Evolutionary conservation across 2,888 invertebrate species (phyloP), one percentile per base, ranked within the genome.

Genomic region (Nymphalis urticae): DNA sequence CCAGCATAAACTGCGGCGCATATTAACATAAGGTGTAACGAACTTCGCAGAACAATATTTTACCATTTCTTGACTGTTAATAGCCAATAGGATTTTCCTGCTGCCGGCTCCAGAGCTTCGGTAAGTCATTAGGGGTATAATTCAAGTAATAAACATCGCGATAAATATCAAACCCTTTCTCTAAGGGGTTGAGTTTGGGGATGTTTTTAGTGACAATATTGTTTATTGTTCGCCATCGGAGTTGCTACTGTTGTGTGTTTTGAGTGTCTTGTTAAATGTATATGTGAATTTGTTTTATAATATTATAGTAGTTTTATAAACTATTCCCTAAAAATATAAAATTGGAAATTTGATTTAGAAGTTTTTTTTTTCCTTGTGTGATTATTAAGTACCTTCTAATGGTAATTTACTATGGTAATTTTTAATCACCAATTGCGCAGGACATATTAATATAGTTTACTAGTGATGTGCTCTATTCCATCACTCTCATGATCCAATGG

Each of bases 121-220:
- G 87, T 88, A 90, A 91, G 90, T 92, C 92, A 92, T 92, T 92
- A 92, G 85, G 87, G 86, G 89, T 85, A 92, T 92, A 92, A 92
- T 92, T 92, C 90, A 91, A 90, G 91, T 87, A 90, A 92, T 92
- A 92, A 92, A 92, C 92, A 92, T 87, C 83, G 80, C 89, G 89
- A 91, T 92, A 92, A 91, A 92, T 90, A 92, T 90, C 89, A 84
- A 79, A 85, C 89, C 91, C 90, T 85, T 87, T 85, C 86, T 85
- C 83, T 86, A 84, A 85, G 83, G 66, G 73, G 70, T 63, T 85
- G 82, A 80, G 81, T 82, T 81, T 79, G 79, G 83, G 84, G 75
- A 64, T 50, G 48, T 67, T 71, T 73, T 75, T 71, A 73, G 69
- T 75, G 73, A 75, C 73, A 73, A 69, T 71, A 73, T 69, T 65